Evolutionary conservation across 2,113 vertebrate genomes (phyloP).

Genomic region (Heptranchias perlo): DNA sequence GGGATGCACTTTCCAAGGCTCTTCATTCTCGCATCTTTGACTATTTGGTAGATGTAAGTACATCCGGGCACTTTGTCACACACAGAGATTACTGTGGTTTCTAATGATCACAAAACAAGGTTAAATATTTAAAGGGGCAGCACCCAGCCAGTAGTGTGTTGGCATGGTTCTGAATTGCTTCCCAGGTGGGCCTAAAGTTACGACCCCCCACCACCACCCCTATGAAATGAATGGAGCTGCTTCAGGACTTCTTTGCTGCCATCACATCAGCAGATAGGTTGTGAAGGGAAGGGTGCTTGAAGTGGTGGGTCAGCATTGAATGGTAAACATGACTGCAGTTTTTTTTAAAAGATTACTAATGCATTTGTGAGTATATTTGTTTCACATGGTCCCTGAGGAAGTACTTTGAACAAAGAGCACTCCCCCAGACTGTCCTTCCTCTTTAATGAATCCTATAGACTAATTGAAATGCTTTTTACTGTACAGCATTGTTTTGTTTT

Average conservation of each 20-base stretch:
- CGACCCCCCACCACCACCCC: no score
- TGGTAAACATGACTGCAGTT: not conserved
- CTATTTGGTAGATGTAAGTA: conserved; percentile 84
- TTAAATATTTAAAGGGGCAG: not conserved
- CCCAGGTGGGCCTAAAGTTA: no score
- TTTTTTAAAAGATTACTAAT: not conserved
- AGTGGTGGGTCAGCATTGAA: not conserved
- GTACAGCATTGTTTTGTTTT: not conserved
- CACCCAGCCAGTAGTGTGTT: not conserved
- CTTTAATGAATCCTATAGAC: not conserved
- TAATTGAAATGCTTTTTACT: not conserved
- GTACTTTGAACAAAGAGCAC: not conserved
- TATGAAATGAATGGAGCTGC: not conserved
- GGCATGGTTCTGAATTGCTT: not conserved
- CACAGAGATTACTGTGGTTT: not conserved
- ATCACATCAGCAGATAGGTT: not conserved
- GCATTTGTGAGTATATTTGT: not conserved
- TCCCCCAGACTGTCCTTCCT: not conserved
- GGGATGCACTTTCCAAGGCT: conserved; percentile 91
- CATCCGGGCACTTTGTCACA: not conserved
- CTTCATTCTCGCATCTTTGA: conserved; percentile 88
- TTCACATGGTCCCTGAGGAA: not conserved
- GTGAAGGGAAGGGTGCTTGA: not conserved
- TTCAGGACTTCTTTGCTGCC: not conserved
- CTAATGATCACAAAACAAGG: not conserved